phyloP scores from a whole-genome alignment of 2,113 vertebrate genomes.

The Dryoscopus gambensis region DNA sequence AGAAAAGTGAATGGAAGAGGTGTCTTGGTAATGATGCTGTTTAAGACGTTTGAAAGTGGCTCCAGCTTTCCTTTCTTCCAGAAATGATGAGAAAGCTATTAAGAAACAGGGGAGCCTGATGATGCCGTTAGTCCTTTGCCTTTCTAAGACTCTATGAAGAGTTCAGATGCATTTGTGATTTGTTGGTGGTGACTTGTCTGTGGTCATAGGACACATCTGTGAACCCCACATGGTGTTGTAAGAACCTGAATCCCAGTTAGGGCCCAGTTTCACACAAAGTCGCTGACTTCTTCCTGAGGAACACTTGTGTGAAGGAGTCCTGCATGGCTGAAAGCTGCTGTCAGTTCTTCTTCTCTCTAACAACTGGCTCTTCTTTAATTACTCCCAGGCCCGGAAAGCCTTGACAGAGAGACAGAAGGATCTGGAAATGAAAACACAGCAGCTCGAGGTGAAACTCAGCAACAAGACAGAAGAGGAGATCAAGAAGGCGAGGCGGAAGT shows the following conservation, averaged over 20 bases:
- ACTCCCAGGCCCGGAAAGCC: conserved; percentile 85
- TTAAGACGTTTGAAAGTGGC: background rate
- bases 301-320: background rate
- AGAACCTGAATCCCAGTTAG: background rate
- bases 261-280: background rate
- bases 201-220: background rate
- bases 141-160: background rate
- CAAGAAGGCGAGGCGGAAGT: conserved; percentile 96
- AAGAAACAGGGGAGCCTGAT: background rate
- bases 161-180: background rate
- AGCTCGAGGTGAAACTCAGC: conserved; percentile 93
- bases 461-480: conserved; percentile 97
- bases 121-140: background rate
- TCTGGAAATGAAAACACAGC: conserved; percentile 94
- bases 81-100: background rate
- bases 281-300: background rate
- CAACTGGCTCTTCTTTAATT: background rate
- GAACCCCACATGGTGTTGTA: background rate
- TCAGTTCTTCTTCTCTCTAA: background rate
- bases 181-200: background rate
- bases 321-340: background rate
- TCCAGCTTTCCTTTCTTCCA: background rate
- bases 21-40: background rate
- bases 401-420: conserved; percentile 94
- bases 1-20: background rate